Base-by-base conservation (phyloP, 2,797 vertebrate genomes). In the Thalassophryne amazonica region DNA sequence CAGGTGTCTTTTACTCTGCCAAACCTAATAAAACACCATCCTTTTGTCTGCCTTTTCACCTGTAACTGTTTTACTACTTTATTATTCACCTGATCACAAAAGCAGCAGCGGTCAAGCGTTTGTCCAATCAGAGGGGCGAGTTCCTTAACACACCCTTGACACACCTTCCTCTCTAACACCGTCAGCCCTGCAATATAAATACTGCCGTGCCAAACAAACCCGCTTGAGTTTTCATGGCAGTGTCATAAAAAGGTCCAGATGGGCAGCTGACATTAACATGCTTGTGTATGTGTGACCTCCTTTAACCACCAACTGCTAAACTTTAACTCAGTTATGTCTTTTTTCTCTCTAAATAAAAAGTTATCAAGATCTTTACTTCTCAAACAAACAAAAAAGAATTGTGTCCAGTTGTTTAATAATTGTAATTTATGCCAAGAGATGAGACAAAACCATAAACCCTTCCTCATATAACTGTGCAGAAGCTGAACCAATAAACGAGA, bases 101-200 rank as follows among this genome's bases (percentile, higher is more conserved):
- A 14, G 8, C 19, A 15, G 60, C 41, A 59, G 47, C 41, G 22
- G 13, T 53, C 14, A 3, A 17, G 21, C 9, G 7, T 27, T 7
- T 50, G 27, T 62, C 76, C 84, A 84, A 84, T 87, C 69, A 57
- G 65, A 63, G 6, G n/a, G 4, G 11, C 60, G 11, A 10, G 1
- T 43, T 58, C 16, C 3, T 36, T 35, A 46, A 60, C 79, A 82
- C 78, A 35, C 80, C 78, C 73, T 41, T 64, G 28, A 43, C 63
- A 59, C 6, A 13, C 63, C 65, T 66, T 48, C 45, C 40, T 48
- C 49, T 13, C 2, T 24, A 45, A 53, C 59, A 57, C 32, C 37
- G 55, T 32, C 30, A 49, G 7, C 22, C 37, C 11, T 16, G 29
- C 12, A 37, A n/a, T 3, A 20, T 21, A 53, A 71, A 69, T 59